Base-by-base conservation (phyloP, 1,140 invertebrate genomes). In the Halictus rubicundus region DNA sequence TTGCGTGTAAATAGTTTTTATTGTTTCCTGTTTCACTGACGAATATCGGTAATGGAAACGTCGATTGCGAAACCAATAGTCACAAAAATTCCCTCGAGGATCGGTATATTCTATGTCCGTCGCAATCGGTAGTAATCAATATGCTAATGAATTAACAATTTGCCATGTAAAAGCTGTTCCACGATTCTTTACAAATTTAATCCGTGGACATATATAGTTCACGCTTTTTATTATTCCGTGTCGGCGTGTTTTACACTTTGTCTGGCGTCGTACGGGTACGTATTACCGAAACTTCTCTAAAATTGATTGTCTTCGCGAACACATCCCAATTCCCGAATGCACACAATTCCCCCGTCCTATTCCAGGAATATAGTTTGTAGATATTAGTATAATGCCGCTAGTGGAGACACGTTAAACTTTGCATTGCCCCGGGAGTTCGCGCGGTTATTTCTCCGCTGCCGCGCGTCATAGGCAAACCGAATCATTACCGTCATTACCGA, bases 391-490 rank as follows among this genome's bases (percentile, higher is more conserved):
- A 37, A 46, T 16, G 54, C 21, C 46, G 9, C 10, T 25, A 19
- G 21, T 5, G 19, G 14, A 25, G 39, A 68, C 25, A 0, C 37
- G 37, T 37, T 75, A 60, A 68, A 77, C 37, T 77, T 59, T 42
- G 54, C 57, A 59, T 60, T 54, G 52, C 52, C 74, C 52, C 23
- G 39, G 64, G 65, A 39, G 68, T 49, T 70, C 25, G n/a, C 37
- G 25, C 52, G 64, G 39, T 61, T 25, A 66, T 61, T 42, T n/a
- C 64, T 60, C 32, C 21, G 8, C 42, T 16, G 32, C 42, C 2
- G 21, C 5, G 21, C 42, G 23, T 25, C 12, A 32, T 16, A 32
- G 64, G 14, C 12, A 46, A 68, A 42, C 54, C 54, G 52, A 39
- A 61, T 61, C 27, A 68, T 68, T 68, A 68, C 39, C 46, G 57